Evolutionary conservation across 2,113 vertebrate species (phyloP), one percentile per base, ranked within the genome.

Genomic region (Herpetotheres cachinnans): DNA sequence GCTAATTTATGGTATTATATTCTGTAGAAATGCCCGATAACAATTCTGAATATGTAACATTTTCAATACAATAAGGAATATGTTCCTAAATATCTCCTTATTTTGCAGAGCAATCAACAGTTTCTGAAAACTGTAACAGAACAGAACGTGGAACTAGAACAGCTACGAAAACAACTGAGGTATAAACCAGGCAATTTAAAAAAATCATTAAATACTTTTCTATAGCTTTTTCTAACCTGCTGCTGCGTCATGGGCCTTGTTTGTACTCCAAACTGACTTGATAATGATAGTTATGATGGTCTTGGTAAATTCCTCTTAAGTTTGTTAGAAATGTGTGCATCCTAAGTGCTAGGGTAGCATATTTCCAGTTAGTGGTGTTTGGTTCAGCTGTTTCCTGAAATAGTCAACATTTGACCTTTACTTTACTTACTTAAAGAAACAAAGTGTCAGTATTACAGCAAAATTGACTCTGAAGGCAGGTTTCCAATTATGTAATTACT

Each of bases 131-230:
- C 98, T 2, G 82, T 99, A 93, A 98, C 97, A 18, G 98, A 99
- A 56, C 99, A 99, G 97, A 98, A 96, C 81, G 89, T 54, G 7
- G 99, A 99, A 94, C 98, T 99, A 32, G 98, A 99, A 92, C 96
- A 98, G 65, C 98, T 99, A 26, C 98, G 89, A 62, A 97, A 97
- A 83, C 98, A 99, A 90, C 98, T 99, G 95, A 99, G 99, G 99
- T 99, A 98, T 97, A 86, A 76, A 70, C n/a, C 42, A 54, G 30
- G 15, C 44, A 67, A 46, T 36, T 55, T 22, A 38, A 27, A 82
- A 69, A 79, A 79, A 27, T 15, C 7, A 30, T 25, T 40, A 2
- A 29, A 4, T 38, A 30, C 1, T 93, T 86, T 52, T 82, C 32
- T 47, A 0, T 25, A 47, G 44, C 1, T 89, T 93, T 89, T 86